Evolutionary conservation across 2,797 vertebrate species (phyloP).

Genomic region (Discoglossus pictus): DNA sequence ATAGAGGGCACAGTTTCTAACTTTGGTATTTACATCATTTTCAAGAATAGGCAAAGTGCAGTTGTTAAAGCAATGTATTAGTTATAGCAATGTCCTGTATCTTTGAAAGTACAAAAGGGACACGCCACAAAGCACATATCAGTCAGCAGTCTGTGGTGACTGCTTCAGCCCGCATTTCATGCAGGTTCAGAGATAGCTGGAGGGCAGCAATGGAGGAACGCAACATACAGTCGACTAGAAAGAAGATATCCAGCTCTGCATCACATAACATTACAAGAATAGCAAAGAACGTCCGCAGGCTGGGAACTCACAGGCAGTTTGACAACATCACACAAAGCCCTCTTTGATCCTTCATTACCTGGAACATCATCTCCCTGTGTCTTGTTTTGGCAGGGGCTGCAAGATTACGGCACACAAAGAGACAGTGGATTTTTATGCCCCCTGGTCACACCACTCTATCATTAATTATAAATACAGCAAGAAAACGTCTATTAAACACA

Average conservation of each 20-base stretch:
- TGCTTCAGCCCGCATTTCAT: neutral
- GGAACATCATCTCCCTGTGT: conserved; percentile 51
- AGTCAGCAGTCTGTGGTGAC: too few relatives aligned
- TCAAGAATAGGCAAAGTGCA: too few relatives aligned
- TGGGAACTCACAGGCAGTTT: conserved; percentile 46
- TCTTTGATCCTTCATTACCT: conserved; percentile 51
- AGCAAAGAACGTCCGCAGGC: conserved; percentile 41
- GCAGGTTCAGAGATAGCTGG: conserved; percentile 17
- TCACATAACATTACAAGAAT: conserved; percentile 47
- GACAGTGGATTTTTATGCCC: conserved; percentile 28
- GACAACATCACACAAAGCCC: conserved; percentile 50
- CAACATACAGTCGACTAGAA: conserved; percentile 37
- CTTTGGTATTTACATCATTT: too few relatives aligned
- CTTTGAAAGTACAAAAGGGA: too few relatives aligned
- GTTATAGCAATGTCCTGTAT: too few relatives aligned
- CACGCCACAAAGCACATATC: too few relatives aligned
- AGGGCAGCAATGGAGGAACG: conserved; percentile 21
- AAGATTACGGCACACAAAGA: conserved; percentile 41
- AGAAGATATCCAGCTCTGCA: conserved; percentile 38
- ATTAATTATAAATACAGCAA: neutral
- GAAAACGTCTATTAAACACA: neutral
- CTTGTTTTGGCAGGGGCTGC: conserved; percentile 46
- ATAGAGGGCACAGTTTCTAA: too few relatives aligned
- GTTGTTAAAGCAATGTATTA: too few relatives aligned
- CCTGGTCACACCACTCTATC: conserved; percentile 11